phyloP scores from a whole-genome alignment of 1,140 invertebrate species.

The Armadillidium nasatum region DNA sequence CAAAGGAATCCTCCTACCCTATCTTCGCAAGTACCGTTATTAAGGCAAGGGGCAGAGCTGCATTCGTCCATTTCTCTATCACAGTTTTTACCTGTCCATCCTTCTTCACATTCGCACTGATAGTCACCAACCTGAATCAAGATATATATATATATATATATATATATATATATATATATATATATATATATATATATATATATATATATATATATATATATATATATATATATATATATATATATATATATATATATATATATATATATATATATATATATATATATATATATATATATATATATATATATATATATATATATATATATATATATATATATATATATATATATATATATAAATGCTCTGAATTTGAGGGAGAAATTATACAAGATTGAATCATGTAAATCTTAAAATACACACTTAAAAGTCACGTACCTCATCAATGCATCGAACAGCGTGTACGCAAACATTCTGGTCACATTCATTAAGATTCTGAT shows the following conservation, averaged over 20 bases:
- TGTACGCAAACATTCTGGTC: conserved; percentile 48
- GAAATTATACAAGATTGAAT: too few species aligned
- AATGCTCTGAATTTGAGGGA: background rate
- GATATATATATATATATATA: background rate
- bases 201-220: too few species aligned
- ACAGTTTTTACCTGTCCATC: conserved; percentile 75
- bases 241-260: too few species aligned
- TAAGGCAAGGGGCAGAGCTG: conserved; percentile 52
- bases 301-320: background rate
- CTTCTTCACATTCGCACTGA: conserved; percentile 73
- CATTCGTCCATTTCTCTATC: conserved; percentile 53
- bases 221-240: too few species aligned
- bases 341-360: background rate
- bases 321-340: conserved; percentile 6
- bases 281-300: background rate
- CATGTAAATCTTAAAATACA: too few species aligned
- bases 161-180: too few species aligned
- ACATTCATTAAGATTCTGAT: conserved; percentile 47
- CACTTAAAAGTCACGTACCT: conserved; percentile 36
- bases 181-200: too few species aligned
- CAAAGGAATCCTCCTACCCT: conserved; percentile 51
- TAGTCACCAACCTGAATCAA: conserved; percentile 57
- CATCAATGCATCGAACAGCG: conserved; percentile 45
- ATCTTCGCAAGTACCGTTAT: conserved; percentile 53
- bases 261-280: too few species aligned